Evolutionary conservation across 2,888 invertebrate genomes (phyloP).

Genomic region (Oscheius sp.): DNA sequence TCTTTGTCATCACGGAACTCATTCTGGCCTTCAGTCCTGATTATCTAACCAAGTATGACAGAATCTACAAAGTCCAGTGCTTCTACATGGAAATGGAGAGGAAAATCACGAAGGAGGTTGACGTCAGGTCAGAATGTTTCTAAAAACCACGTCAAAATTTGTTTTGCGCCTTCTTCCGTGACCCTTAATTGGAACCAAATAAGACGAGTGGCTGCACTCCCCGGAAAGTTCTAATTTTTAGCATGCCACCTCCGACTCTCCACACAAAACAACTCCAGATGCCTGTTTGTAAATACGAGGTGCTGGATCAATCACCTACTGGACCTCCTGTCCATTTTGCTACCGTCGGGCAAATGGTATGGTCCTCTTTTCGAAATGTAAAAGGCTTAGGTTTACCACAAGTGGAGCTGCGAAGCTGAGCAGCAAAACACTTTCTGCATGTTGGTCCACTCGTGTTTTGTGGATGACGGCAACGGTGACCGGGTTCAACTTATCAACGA

Average conservation of each 20-base stretch:
- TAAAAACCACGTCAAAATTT: slow-evolving; percentile 4
- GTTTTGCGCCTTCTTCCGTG: slow-evolving; percentile 6
- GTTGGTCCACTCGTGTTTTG: slow-evolving; percentile 71
- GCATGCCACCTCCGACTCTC: slow-evolving; percentile 69
- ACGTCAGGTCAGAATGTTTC: slow-evolving; percentile 61
- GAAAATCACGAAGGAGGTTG: slow-evolving; percentile 63
- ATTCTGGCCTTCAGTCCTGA: slow-evolving; percentile 71
- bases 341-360: slow-evolving; percentile 70
- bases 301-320: slow-evolving; percentile 67
- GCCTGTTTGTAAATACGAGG: slow-evolving; percentile 72
- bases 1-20: slow-evolving; percentile 66
- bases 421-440: slow-evolving; percentile 70
- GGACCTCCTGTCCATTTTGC: slow-evolving; percentile 71
- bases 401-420: slow-evolving; percentile 72
- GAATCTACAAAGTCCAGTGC: slow-evolving; percentile 69
- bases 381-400: slow-evolving; percentile 66
- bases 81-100: slow-evolving; percentile 73
- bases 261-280: slow-evolving; percentile 71
- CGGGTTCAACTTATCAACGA: slow-evolving; percentile 68
- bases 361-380: not conserved
- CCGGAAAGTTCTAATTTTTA: slow-evolving; percentile 40
- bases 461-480: slow-evolving; percentile 72
- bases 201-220: no score
- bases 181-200: not conserved
- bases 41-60: slow-evolving; percentile 68